A percentile compares a stretch with the other conserved stretches of the same genome.
Evolutionary conservation across 1,140 invertebrate species (phyloP).

Genomic region (Drosophila trapezifrons): DNA sequence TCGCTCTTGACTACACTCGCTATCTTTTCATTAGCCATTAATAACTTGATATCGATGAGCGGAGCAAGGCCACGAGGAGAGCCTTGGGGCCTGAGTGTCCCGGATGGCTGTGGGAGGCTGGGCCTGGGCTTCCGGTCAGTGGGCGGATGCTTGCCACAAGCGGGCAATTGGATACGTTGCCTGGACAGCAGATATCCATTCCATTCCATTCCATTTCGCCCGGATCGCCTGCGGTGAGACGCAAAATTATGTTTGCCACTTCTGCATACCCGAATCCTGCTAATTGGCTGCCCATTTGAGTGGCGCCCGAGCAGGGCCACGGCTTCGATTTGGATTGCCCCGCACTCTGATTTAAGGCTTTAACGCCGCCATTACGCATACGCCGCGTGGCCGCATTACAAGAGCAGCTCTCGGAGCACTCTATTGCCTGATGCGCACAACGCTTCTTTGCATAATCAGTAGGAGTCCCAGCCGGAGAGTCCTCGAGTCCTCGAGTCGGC

Average conservation of each 20-base stretch:
- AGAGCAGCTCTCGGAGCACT: constrained; percentile 43
- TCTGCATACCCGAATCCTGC: constrained; percentile 36
- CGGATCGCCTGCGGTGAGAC: constrained; percentile 62
- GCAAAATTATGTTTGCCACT: constrained; percentile 66
- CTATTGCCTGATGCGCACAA: constrained; percentile 58
- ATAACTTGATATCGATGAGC: constrained; percentile 79
- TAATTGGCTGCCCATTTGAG: constrained; percentile 63
- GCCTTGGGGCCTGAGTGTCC: constrained; percentile 18
- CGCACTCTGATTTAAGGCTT: constrained; percentile 54
- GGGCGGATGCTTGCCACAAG: constrained; percentile 46
- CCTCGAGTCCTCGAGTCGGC: constrained; percentile 8
- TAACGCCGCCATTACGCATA: constrained; percentile 63
- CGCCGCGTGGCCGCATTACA: constrained; percentile 56
- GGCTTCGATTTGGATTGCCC: constrained; percentile 3
- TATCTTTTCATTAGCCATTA: constrained; percentile 75
- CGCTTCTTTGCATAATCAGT: constrained; percentile 78
- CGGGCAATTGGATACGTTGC: constrained; percentile 39
- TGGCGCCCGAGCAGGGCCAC: constrained; percentile 2
- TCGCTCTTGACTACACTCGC: constrained; percentile 2
- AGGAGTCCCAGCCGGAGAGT: constrained; percentile 26
- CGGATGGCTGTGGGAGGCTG: constrained; percentile 8
- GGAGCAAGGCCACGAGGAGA: constrained; percentile 11
- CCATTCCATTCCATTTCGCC: constrained; percentile 27
- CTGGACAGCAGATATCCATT: constrained; percentile 32
- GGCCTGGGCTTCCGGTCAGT: constrained; percentile 12